These are phyloP conservation scores for Folsomia manolachei DNA, from an alignment of 2,888 invertebrate species.

Conservation along the genomic window DNA sequence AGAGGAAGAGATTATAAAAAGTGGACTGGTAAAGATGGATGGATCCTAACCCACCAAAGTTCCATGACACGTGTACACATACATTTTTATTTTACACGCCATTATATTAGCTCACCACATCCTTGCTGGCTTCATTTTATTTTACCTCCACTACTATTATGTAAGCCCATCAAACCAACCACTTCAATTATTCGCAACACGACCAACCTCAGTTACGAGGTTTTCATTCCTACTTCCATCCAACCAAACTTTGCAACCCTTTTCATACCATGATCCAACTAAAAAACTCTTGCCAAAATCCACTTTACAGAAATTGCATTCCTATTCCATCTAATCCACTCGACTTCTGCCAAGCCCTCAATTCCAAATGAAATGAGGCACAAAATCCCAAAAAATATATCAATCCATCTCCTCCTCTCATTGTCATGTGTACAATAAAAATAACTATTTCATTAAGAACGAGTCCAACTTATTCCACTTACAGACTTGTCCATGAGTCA, in stretches of 20 bases:
- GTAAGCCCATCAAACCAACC: not conserved
- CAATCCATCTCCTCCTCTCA: too few relatives aligned
- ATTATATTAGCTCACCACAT: not conserved
- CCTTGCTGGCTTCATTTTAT: not conserved
- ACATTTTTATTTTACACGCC: not conserved
- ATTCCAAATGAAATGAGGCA: too few relatives aligned
- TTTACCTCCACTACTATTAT: not conserved
- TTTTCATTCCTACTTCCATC: not conserved
- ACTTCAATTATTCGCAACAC: conserved; percentile 6
- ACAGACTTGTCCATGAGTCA: too few relatives aligned
- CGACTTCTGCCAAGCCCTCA: too few relatives aligned
- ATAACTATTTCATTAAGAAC: too few relatives aligned
- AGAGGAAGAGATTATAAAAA: not conserved
- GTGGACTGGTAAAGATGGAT: not conserved
- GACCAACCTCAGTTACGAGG: not conserved
- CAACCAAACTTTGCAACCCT: not conserved
- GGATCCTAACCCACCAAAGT: not conserved
- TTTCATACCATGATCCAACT: too few relatives aligned
- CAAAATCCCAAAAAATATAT: too few relatives aligned
- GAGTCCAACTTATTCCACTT: too few relatives aligned
- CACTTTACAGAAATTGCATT: not conserved
- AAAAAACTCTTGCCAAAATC: not conserved
- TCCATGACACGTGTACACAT: not conserved
- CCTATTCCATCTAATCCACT: not conserved
- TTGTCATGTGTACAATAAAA: too few relatives aligned